Percentiles rank a stretch among this genome's conserved stretches.
Evolutionary conservation across 2,113 vertebrate species (phyloP).

Genomic region (Lycocorax pyrrhopterus): DNA sequence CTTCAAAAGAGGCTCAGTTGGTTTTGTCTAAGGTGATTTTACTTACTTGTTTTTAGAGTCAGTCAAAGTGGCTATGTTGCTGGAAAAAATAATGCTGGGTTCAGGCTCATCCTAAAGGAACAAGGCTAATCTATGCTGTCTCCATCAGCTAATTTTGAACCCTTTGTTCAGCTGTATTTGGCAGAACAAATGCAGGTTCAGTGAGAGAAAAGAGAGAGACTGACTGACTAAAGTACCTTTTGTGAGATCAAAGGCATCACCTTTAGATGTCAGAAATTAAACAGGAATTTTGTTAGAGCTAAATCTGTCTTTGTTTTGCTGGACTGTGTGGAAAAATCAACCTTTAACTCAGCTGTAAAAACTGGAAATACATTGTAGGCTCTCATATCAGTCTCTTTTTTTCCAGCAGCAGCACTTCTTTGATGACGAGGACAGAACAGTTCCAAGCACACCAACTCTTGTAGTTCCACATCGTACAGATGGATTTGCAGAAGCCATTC

Average conservation of each 20-base stretch:
- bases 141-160: background rate
- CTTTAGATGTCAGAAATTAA: background rate
- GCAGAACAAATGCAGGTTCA: background rate
- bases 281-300: background rate
- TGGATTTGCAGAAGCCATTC: slow-evolving; percentile 90
- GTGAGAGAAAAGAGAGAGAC: background rate
- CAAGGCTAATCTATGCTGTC: background rate
- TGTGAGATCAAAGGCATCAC: background rate
- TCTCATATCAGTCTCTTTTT: slow-evolving; percentile 5
- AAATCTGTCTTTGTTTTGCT: background rate
- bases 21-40: background rate
- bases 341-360: background rate
- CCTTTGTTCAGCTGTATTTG: background rate
- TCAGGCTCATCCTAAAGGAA: background rate
- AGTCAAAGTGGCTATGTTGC: background rate
- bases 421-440: slow-evolving; percentile 95
- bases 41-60: background rate
- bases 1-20: background rate
- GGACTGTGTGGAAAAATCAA: background rate
- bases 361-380: background rate
- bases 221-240: background rate
- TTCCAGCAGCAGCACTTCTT: slow-evolving; percentile 85
- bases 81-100: background rate
- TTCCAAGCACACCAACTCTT: slow-evolving; percentile 92
- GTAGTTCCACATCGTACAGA: slow-evolving; percentile 89